Percentiles rank a stretch among this genome's conserved stretches.
These are phyloP conservation scores for Horisme vitalbata DNA, from an alignment of 2,888 invertebrate genomes.

Conservation along the genomic window DNA sequence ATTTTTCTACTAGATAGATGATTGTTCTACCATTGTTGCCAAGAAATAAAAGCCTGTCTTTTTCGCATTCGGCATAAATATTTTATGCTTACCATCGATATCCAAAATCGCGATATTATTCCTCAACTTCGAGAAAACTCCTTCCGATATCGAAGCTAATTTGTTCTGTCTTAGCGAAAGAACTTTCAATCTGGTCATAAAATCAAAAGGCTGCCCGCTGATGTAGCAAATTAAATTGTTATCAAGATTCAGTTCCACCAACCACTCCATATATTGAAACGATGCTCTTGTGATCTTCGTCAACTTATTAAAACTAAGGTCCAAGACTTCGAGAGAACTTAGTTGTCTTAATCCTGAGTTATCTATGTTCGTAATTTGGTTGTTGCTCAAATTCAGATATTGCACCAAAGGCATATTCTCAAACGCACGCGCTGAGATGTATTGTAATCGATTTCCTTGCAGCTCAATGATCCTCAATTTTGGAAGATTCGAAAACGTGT, in stretches of 20 bases:
- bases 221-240: slow-evolving; percentile 92
- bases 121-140: slow-evolving; percentile 88
- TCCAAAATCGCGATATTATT: slow-evolving; percentile 92
- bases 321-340: slow-evolving; percentile 91
- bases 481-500: slow-evolving; percentile 89
- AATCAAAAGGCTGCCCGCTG: slow-evolving; percentile 90
- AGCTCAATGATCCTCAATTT: slow-evolving; percentile 88
- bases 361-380: slow-evolving; percentile 89
- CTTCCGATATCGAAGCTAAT: slow-evolving; percentile 88
- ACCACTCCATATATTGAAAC: slow-evolving; percentile 90
- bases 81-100: slow-evolving; percentile 86
- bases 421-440: slow-evolving; percentile 89
- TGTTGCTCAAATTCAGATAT: slow-evolving; percentile 92
- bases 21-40: too few species aligned
- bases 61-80: too few species aligned
- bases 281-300: slow-evolving; percentile 87
- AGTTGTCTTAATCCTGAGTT: slow-evolving; percentile 88
- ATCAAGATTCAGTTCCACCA: slow-evolving; percentile 93
- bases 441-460: slow-evolving; percentile 90
- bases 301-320: slow-evolving; percentile 91
- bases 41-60: too few species aligned
- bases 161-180: slow-evolving; percentile 90
- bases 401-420: slow-evolving; percentile 89
- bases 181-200: slow-evolving; percentile 92
- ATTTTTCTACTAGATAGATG: too few species aligned